Evolutionary conservation across 2,797 vertebrate species (phyloP).

Genomic region (Nannoperca obscura): DNA sequence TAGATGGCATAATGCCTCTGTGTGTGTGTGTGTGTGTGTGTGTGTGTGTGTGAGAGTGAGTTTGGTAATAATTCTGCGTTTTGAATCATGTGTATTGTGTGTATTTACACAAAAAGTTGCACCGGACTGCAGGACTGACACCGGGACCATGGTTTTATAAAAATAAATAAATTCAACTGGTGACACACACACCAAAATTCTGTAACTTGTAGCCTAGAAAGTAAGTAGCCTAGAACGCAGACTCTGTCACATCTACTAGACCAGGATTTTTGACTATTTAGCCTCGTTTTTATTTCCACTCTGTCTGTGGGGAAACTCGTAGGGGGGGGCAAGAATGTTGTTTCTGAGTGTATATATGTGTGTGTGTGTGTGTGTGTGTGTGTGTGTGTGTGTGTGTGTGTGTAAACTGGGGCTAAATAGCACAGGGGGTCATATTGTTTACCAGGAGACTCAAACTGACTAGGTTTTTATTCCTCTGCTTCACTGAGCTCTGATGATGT

Average conservation of each 20-base stretch:
- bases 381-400: constrained; percentile 13
- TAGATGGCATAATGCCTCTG: constrained; percentile 18
- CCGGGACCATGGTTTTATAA: no score
- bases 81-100: constrained; percentile 4
- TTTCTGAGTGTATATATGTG: not conserved
- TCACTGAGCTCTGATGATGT: constrained; percentile 51
- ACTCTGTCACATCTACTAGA: not conserved
- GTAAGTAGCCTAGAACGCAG: no score
- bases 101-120: no score
- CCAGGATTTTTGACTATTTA: no score
- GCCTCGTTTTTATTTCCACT: not conserved
- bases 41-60: not conserved
- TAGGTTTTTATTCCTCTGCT: constrained; percentile 19
- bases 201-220: no score
- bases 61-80: not conserved
- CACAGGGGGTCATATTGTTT: constrained; percentile 26
- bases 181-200: no score
- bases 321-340: not conserved
- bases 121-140: no score
- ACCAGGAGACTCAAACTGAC: not conserved
- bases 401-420: constrained; percentile 3
- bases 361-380: constrained; percentile 16
- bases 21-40: constrained; percentile 34
- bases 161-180: no score
- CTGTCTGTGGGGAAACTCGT: not conserved